These are phyloP conservation scores for Macropodus opercularis DNA, from an alignment of 2,797 vertebrate species.

Conservation along the genomic window DNA sequence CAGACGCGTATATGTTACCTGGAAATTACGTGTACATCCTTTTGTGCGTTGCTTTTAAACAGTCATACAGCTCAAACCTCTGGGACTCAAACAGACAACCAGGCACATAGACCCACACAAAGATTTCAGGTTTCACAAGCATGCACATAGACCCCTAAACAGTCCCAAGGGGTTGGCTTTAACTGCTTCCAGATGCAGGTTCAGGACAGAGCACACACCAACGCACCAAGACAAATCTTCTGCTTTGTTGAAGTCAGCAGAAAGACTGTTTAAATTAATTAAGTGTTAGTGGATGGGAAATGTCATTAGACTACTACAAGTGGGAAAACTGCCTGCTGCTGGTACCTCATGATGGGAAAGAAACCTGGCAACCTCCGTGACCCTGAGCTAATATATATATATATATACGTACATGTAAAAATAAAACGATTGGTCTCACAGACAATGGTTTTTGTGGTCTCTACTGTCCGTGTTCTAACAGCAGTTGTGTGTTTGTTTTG, in stretches of 20 bases:
- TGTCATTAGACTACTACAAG: constrained; percentile 51
- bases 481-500: constrained; percentile 40
- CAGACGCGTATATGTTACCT: constrained; percentile 53
- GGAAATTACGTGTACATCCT: constrained; percentile 33
- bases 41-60: constrained; percentile 36
- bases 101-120: constrained; percentile 45
- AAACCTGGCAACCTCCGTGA: constrained; percentile 10
- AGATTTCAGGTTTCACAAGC: constrained; percentile 78
- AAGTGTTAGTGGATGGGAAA: constrained; percentile 66
- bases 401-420: constrained; percentile 1
- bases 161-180: constrained; percentile 73
- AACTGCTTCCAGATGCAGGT: constrained; percentile 77
- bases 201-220: constrained; percentile 65
- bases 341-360: constrained; percentile 32
- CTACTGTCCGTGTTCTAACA: not conserved
- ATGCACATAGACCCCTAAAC: constrained; percentile 73
- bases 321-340: constrained; percentile 42
- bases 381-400: no score
- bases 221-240: constrained; percentile 67
- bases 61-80: constrained; percentile 16
- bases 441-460: constrained; percentile 1
- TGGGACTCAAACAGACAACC: constrained; percentile 29
- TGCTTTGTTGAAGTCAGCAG: constrained; percentile 77
- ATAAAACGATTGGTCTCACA: constrained; percentile 6
- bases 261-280: constrained; percentile 68